Conservation (phyloP, 2,797 vertebrate genomes). For the Aythya fuligula region DNA sequence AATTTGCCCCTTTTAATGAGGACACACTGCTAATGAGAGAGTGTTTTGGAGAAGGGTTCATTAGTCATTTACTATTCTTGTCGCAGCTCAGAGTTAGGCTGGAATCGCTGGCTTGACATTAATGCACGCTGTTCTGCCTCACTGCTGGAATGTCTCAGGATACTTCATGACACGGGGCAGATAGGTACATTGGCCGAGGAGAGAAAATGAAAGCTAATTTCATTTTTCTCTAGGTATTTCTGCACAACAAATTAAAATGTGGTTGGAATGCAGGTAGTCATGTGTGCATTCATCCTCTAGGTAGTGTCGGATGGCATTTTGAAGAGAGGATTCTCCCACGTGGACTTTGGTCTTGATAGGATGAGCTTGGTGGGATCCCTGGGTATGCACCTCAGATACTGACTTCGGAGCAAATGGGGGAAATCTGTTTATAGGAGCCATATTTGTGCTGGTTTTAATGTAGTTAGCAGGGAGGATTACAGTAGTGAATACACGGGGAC, state of each 20-base stretch:
- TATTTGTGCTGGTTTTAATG: rapidly evolving
- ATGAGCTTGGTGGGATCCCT: neutral
- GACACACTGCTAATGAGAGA: conserved; percentile 46
- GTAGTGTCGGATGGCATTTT: rapidly evolving
- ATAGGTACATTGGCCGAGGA: neutral
- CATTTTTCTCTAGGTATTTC: neutral
- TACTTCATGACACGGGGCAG: neutral
- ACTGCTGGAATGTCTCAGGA: neutral
- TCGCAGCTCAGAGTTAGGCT: neutral
- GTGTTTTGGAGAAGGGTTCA: conserved; percentile 28
- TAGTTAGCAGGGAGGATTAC: neutral
- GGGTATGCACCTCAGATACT: neutral
- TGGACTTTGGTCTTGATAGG: neutral
- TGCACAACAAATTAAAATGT: rapidly evolving
- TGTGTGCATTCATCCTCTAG: neutral
- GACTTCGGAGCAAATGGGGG: neutral
- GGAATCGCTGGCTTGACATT: neutral
- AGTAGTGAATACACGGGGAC: neutral
- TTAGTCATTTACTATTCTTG: conserved; percentile 20
- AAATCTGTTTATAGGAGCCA: neutral
- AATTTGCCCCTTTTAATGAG: conserved; percentile 54
- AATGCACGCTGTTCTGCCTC: neutral
- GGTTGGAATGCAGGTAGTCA: neutral
- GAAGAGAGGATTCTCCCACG: neutral
- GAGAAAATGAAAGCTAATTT: neutral